Conservation (phyloP, 2,888 invertebrate species). For the Neuroscelio doddi region DNA sequence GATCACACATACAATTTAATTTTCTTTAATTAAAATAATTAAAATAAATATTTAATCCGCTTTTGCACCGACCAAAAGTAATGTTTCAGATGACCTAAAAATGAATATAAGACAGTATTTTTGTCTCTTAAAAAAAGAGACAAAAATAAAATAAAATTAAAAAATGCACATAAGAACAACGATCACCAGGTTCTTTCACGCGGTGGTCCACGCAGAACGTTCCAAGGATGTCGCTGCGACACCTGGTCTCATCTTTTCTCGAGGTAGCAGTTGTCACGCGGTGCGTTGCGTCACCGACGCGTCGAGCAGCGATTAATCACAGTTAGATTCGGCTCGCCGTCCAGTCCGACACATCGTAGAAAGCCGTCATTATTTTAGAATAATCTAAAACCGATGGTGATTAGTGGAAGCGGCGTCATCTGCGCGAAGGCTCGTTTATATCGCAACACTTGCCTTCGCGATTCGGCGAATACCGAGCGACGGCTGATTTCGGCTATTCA, state of each 20-base stretch:
- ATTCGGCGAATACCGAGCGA: conserved; percentile 36
- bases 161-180: background rate
- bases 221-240: conserved; percentile 49
- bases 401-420: conserved; percentile 70
- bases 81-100: no score
- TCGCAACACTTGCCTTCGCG: conserved; percentile 39
- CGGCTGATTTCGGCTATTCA: conserved; percentile 59
- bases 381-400: conserved; percentile 73
- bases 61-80: no score
- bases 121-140: background rate
- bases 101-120: no score
- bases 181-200: conserved; percentile 21
- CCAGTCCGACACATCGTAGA: conserved; percentile 51
- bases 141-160: background rate
- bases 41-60: no score
- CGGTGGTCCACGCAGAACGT: conserved; percentile 32
- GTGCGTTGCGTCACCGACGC: conserved; percentile 47
- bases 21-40: no score
- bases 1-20: no score
- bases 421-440: conserved; percentile 62
- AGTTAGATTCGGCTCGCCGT: conserved; percentile 35
- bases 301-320: conserved; percentile 59
- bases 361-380: conserved; percentile 70
- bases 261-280: conserved; percentile 38
- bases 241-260: conserved; percentile 56